These are phyloP conservation scores for Watsonalla cultraria DNA, from an alignment of 2,888 invertebrate species.

Conservation along the genomic window DNA sequence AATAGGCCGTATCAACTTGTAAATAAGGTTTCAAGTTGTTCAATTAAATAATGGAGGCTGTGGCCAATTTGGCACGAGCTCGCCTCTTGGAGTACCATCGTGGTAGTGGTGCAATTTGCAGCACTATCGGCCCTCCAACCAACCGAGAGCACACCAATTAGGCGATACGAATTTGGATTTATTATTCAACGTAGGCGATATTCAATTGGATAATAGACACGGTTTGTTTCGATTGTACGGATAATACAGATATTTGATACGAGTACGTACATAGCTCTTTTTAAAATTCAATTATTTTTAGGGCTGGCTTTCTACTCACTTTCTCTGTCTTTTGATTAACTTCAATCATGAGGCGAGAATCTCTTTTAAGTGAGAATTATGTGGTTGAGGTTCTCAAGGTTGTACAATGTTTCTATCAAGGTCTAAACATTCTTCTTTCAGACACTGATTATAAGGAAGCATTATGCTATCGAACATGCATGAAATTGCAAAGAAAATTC, in stretches of 20 bases:
- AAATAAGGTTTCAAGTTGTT: slow-evolving; percentile 46
- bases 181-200: slow-evolving; percentile 52
- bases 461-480: no score
- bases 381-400: no score
- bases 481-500: no score
- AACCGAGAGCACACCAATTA: slow-evolving; percentile 62
- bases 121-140: slow-evolving; percentile 42
- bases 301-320: no score
- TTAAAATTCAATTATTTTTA: no score
- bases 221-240: slow-evolving; percentile 28
- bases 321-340: no score
- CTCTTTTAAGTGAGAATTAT: no score
- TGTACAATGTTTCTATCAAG: no score
- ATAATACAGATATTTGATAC: background rate
- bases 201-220: slow-evolving; percentile 51
- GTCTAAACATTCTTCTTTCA: no score
- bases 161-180: slow-evolving; percentile 61
- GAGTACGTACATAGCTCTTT: no score
- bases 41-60: slow-evolving; percentile 58
- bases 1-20: background rate
- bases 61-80: slow-evolving; percentile 55
- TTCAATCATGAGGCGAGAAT: no score
- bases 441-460: no score
- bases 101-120: slow-evolving; percentile 61
- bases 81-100: slow-evolving; percentile 35